Percentiles rank a stretch among this genome's conserved stretches.
Conservation (phyloP, 2,888 invertebrate genomes). For the Chironomus riparius region DNA sequence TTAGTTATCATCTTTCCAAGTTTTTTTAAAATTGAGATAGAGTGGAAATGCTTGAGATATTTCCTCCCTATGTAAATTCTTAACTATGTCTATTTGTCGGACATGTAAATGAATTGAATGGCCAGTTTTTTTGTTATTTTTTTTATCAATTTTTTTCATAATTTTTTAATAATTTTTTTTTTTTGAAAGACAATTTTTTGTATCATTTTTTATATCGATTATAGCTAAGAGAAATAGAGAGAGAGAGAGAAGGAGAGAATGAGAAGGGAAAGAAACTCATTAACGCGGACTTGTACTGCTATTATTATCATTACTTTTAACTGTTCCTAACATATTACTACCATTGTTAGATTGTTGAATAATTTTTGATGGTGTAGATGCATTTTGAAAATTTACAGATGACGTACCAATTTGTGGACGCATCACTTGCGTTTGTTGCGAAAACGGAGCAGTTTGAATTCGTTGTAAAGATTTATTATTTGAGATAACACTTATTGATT, state of each 20-base stretch:
- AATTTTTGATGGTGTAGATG: conserved; percentile 9
- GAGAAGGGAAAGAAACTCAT: background rate
- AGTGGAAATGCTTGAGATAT: too few relatives aligned
- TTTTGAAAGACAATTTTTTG: background rate
- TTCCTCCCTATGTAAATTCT: background rate
- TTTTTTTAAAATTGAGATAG: too few relatives aligned
- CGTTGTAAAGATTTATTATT: conserved; percentile 30
- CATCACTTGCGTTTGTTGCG: conserved; percentile 32
- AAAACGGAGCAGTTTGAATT: conserved; percentile 39
- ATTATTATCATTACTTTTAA: conserved; percentile 7
- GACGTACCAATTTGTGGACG: conserved; percentile 13
- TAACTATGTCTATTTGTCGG: background rate
- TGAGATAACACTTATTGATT: conserved; percentile 6
- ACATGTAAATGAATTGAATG: background rate
- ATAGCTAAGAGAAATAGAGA: background rate
- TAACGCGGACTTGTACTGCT: conserved; percentile 19
- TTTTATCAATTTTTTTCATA: background rate
- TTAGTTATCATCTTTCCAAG: too few relatives aligned
- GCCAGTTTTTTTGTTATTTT: background rate
- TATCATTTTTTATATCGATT: background rate
- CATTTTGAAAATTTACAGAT: conserved; percentile 20
- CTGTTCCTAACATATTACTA: conserved; percentile 15
- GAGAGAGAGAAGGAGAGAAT: background rate
- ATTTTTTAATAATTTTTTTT: background rate
- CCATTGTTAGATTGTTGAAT: conserved; percentile 21